These are phyloP conservation scores for Drosophila punjabiensis DNA, from an alignment of 1,140 invertebrate species.

Conservation along the genomic window DNA sequence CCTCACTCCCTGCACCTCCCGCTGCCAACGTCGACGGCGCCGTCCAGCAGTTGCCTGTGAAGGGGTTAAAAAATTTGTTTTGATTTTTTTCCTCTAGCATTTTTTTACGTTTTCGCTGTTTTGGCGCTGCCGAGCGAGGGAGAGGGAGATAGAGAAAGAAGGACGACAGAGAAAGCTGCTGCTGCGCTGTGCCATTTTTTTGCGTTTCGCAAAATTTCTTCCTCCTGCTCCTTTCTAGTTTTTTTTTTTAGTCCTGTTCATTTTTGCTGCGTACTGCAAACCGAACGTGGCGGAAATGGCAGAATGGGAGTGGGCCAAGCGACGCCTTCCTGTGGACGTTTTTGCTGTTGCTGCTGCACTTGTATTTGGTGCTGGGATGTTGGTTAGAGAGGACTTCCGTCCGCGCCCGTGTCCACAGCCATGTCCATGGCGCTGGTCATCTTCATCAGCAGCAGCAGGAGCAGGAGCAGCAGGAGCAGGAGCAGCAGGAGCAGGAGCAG, in stretches of 20 bases:
- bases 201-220: slow-evolving; percentile 64
- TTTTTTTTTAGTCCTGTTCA: slow-evolving; percentile 54
- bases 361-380: slow-evolving; percentile 54
- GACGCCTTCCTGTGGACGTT: slow-evolving; percentile 59
- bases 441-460: slow-evolving; percentile 64
- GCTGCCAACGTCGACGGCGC: slow-evolving; percentile 26
- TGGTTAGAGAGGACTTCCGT: slow-evolving; percentile 80
- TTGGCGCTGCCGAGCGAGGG: slow-evolving; percentile 39
- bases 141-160: not conserved
- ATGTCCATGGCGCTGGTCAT: slow-evolving; percentile 68
- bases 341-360: slow-evolving; percentile 29
- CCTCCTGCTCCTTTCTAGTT: slow-evolving; percentile 14
- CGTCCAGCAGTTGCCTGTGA: slow-evolving; percentile 47
- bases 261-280: slow-evolving; percentile 77
- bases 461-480: not conserved
- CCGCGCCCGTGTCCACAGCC: slow-evolving; percentile 62
- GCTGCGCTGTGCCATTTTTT: slow-evolving; percentile 70
- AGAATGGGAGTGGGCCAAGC: slow-evolving; percentile 52
- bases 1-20: not conserved
- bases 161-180: slow-evolving; percentile 45
- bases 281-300: slow-evolving; percentile 48
- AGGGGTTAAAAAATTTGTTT: slow-evolving; percentile 82
- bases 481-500: slow-evolving; percentile 12
- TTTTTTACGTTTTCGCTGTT: slow-evolving; percentile 53
- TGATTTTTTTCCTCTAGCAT: slow-evolving; percentile 73